A percentile compares a stretch with the other conserved stretches of the same genome.
These are phyloP conservation scores for Valencia hispanica DNA, from an alignment of 2,797 vertebrate genomes.

Conservation along the genomic window DNA sequence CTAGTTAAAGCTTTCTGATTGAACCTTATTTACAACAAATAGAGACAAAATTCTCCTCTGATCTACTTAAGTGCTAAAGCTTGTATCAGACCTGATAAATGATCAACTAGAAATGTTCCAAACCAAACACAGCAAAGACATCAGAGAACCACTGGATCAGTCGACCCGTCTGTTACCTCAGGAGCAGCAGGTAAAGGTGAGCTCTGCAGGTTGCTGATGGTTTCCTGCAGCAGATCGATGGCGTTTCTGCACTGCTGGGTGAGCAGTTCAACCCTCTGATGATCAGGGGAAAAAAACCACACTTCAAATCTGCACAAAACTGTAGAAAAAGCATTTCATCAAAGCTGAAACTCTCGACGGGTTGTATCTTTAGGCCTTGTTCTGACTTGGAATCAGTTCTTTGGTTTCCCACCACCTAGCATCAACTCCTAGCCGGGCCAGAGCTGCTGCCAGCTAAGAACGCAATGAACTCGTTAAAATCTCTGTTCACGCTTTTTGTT, in stretches of 20 bases:
- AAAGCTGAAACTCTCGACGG: not conserved
- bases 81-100: not conserved
- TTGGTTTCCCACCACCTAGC: too few species aligned
- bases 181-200: slow-evolving; percentile 78
- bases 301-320: not conserved
- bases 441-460: too few species aligned
- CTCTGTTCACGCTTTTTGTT: too few species aligned
- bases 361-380: too few species aligned
- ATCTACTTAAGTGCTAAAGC: not conserved
- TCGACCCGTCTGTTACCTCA: slow-evolving; percentile 74
- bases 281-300: not conserved
- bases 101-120: not conserved
- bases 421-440: too few species aligned
- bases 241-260: slow-evolving; percentile 82
- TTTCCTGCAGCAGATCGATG: slow-evolving; percentile 83
- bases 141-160: not conserved
- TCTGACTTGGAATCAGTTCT: too few species aligned
- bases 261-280: slow-evolving; percentile 88
- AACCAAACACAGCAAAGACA: not conserved
- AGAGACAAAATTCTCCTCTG: too few species aligned
- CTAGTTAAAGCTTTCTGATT: not conserved
- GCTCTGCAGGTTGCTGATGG: slow-evolving; percentile 81
- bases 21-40: not conserved
- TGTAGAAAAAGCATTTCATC: not conserved
- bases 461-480: too few species aligned